Base-by-base conservation (phyloP, 2,888 invertebrate genomes). In the Troilus luridus region DNA sequence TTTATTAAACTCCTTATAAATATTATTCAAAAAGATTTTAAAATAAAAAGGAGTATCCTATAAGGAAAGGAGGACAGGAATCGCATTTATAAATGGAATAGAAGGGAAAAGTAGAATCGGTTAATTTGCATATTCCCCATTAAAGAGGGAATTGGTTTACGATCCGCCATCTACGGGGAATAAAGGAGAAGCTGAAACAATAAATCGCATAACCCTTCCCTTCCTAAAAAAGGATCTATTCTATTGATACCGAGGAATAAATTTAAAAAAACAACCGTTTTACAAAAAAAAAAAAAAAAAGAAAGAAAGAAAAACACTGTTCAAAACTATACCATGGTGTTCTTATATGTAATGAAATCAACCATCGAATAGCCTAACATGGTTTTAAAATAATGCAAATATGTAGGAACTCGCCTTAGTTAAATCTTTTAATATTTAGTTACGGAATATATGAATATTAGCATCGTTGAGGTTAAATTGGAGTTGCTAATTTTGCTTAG, bases 31-130 rank as follows among this genome's bases (percentile, higher is more conserved):
- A 27, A 27, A 41, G 17, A 77, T 77, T 27, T 77, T 77, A 77
- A 17, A 77, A 77, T 77, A 77, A 85, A 41, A 11, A 85, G n/a
- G 3, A 56, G 3, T 85, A 85, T 2, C 85, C n/a, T 56, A 85
- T 21, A 58, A 85, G 56, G n/a, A 85, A 56, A 85, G 56, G 56
- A 58, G 85, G n/a, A 58, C 54, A 85, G 56, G 21, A 56, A 7
- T 85, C 54, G 85, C 56, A 85, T 85, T 85, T 85, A 85, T 56
- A 85, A 85, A 85, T 85, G 85, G 85, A 58, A n/a, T 56, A n/a
- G 56, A 58, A 85, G 56, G 85, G 85, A 56, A 56, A 85, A 85
- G 56, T 21, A 85, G 85, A 58, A 21, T 58, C 56, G 5, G 21
- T 58, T 58, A 85, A 85, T 85, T 85, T 85, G 56, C 85, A 85